Conservation (phyloP, 2,888 invertebrate species). For the Drosophila conformis region DNA sequence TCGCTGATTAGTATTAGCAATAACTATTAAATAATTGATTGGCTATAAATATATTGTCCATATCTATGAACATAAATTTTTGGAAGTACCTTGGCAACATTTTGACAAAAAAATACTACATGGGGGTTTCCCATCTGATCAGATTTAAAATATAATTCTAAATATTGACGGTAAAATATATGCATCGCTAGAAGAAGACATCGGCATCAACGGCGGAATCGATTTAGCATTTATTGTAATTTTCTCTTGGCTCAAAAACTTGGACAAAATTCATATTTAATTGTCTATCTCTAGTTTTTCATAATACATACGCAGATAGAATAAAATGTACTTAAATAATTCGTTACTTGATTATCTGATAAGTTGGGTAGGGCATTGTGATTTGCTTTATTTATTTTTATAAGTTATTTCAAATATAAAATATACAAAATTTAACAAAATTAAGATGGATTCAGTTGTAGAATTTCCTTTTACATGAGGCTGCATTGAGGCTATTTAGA, state of each 20-base stretch:
- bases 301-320: too few relatives aligned
- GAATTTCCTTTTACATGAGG: background rate
- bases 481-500: background rate
- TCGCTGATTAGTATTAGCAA: constrained; percentile 2
- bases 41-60: background rate
- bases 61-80: background rate
- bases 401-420: background rate
- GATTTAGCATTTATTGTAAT: background rate
- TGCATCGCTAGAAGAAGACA: background rate
- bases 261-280: background rate
- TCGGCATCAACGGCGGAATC: background rate
- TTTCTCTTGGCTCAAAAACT: background rate
- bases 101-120: background rate
- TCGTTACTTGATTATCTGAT: background rate
- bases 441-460: background rate
- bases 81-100: background rate
- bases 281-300: background rate
- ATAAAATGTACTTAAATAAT: too few relatives aligned
- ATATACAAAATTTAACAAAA: background rate
- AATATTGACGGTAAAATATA: too few relatives aligned
- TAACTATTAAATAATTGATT: background rate
- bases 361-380: background rate
- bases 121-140: background rate
- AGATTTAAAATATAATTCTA: too few relatives aligned
- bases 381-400: background rate